These are phyloP conservation scores for Tragelaphus imberbis DNA, from an alignment of 2,113 vertebrate species.

Conservation along the genomic window DNA sequence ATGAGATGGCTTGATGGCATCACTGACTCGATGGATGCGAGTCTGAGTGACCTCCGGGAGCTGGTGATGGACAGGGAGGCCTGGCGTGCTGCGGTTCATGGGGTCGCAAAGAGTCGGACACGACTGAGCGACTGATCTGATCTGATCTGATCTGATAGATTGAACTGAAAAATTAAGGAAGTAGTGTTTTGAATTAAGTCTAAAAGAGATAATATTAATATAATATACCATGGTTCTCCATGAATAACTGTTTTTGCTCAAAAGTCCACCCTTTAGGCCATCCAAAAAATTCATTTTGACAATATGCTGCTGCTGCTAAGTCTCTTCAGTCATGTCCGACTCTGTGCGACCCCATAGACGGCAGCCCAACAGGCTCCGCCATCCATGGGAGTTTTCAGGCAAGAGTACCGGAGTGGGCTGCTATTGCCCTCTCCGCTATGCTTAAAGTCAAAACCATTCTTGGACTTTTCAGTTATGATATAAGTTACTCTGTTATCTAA, in stretches of 20 bases:
- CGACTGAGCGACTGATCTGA: too few relatives aligned
- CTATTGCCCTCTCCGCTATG: not conserved
- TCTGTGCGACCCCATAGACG: too few relatives aligned
- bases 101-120: too few relatives aligned
- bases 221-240: not conserved
- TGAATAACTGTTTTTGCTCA: not conserved
- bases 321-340: fast-evolving
- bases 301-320: not conserved
- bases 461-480: not conserved
- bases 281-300: not conserved
- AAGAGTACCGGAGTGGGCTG: too few relatives aligned
- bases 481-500: slow-evolving; percentile 30
- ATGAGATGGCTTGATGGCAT: too few relatives aligned
- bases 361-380: too few relatives aligned
- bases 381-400: too few relatives aligned
- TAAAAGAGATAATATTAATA: not conserved
- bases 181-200: not conserved
- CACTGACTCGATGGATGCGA: too few relatives aligned
- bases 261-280: not conserved
- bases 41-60: too few relatives aligned
- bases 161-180: slow-evolving; percentile 13
- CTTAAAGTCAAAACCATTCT: not conserved
- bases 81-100: too few relatives aligned
- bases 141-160: too few relatives aligned
- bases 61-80: too few relatives aligned